Evolutionary conservation across 2,888 invertebrate genomes (phyloP).

Genomic region (Neoascia interrupta): DNA sequence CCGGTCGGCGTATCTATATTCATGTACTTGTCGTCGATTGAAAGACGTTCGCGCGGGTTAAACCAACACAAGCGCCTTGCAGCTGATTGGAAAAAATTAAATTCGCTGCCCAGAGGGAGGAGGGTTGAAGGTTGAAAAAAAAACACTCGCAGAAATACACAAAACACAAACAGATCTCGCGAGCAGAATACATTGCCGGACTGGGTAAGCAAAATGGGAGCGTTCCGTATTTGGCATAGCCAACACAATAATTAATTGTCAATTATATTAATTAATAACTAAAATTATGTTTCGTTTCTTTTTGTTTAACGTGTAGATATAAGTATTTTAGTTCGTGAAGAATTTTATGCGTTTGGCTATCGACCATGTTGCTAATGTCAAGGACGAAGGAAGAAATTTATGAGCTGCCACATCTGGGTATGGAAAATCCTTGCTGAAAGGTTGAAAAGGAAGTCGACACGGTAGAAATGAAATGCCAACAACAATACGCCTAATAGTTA

Average conservation of each 20-base stretch:
- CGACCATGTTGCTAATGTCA: conserved; percentile 15
- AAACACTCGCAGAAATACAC: conserved; percentile 31
- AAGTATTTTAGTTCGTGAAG: not conserved
- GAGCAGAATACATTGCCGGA: conserved; percentile 4
- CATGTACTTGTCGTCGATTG: not conserved
- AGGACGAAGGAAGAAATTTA: not conserved
- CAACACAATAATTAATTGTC: conserved; percentile 43
- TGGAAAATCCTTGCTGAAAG: too few relatives aligned
- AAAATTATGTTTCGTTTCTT: too few relatives aligned
- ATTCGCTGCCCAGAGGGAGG: conserved; percentile 28
- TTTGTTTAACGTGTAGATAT: not conserved
- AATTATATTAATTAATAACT: conserved; percentile 49
- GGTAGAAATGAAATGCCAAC: too few relatives aligned
- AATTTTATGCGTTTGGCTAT: not conserved
- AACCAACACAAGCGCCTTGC: conserved; percentile 19
- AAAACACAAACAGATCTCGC: conserved; percentile 25
- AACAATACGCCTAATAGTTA: too few relatives aligned
- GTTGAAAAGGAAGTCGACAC: too few relatives aligned
- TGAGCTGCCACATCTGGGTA: not conserved
- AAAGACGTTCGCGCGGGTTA: conserved; percentile 1
- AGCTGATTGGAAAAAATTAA: conserved; percentile 9
- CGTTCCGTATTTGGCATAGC: conserved; percentile 28
- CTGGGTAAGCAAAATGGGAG: conserved; percentile 8
- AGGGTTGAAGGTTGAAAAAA: conserved; percentile 52
- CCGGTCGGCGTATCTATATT: not conserved